phyloP scores from a whole-genome alignment of 2,797 vertebrate genomes.

The Melopsittacus undulatus region DNA sequence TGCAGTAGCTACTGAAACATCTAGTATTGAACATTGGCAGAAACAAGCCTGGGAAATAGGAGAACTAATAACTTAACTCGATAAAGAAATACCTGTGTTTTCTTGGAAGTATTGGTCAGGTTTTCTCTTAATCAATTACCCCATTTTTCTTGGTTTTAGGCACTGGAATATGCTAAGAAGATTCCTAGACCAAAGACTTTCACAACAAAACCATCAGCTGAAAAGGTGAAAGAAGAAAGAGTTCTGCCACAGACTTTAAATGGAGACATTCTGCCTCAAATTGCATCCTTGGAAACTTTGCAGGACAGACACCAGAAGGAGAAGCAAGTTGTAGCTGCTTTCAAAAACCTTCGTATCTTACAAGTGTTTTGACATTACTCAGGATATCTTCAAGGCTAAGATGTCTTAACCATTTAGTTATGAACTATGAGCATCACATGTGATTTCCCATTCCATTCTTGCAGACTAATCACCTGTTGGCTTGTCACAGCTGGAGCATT shows the following conservation, averaged over 20 bases:
- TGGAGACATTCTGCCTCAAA: conserved; percentile 64
- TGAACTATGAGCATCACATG: background rate
- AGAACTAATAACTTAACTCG: background rate
- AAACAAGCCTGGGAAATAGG: background rate
- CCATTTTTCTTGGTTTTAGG: conserved; percentile 71
- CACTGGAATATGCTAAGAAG: conserved; percentile 90
- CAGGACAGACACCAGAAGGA: conserved; percentile 85
- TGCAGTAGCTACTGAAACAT: background rate
- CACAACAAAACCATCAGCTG: background rate
- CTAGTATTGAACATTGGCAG: background rate
- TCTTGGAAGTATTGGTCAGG: background rate
- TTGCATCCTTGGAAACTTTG: conserved; percentile 80
- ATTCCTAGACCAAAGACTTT: conserved; percentile 81
- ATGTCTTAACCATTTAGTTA: background rate
- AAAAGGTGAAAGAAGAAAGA: background rate
- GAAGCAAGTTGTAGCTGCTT: conserved; percentile 83
- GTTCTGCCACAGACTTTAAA: conserved; percentile 7
- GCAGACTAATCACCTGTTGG: background rate
- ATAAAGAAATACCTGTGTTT: background rate
- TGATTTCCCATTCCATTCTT: background rate
- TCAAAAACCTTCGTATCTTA: conserved; percentile 75
- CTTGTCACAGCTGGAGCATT: background rate
- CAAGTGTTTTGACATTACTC: background rate
- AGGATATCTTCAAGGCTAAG: background rate
- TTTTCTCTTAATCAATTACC: background rate